Conservation (phyloP, 2,888 invertebrate species). For the Ellobium chinense region DNA sequence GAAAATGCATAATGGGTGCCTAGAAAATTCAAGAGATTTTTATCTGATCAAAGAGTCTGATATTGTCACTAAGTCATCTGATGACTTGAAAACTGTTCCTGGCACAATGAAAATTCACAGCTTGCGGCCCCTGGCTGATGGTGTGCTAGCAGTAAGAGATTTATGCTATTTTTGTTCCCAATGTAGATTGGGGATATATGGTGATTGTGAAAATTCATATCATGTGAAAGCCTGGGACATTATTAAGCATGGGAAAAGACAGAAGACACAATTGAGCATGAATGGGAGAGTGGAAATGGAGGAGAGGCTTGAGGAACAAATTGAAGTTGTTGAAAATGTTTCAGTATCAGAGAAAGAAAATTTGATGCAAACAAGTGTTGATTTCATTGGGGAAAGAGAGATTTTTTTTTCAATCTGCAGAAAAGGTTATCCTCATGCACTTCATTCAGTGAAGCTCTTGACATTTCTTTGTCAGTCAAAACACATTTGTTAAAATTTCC, state of each 20-base stretch:
- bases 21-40: neutral
- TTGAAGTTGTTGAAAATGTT: too few relatives aligned
- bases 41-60: neutral
- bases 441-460: neutral
- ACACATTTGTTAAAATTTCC: neutral
- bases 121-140: neutral
- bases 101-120: neutral
- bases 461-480: neutral
- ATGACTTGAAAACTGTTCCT: neutral
- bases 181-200: neutral
- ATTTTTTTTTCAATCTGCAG: too few relatives aligned
- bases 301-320: too few relatives aligned
- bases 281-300: too few relatives aligned
- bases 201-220: neutral
- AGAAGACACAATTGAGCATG: too few relatives aligned
- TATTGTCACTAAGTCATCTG: neutral
- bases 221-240: neutral
- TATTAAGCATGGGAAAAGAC: neutral
- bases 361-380: too few relatives aligned
- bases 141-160: neutral
- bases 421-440: too few relatives aligned
- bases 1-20: neutral
- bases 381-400: too few relatives aligned
- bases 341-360: too few relatives aligned
- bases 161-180: neutral